Percentiles rank a stretch among this genome's conserved stretches.
Conservation (phyloP, 1,140 invertebrate species). For the Nomia melanderi region DNA sequence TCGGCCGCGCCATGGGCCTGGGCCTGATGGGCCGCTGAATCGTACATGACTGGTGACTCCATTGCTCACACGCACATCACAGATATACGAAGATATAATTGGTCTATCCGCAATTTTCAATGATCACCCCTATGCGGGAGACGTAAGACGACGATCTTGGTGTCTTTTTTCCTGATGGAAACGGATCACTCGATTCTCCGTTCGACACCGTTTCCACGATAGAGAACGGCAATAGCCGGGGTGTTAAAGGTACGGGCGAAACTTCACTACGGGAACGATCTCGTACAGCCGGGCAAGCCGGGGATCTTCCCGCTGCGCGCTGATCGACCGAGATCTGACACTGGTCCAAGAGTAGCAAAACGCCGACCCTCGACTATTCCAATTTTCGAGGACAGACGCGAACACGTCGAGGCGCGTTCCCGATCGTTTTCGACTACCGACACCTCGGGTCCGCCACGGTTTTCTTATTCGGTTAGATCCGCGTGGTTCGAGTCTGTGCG, state of each 20-base stretch:
- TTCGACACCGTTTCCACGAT: too few species aligned
- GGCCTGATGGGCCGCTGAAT: conserved; percentile 76
- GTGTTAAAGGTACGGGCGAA: too few species aligned
- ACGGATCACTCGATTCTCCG: too few species aligned
- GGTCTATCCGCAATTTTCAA: conserved; percentile 1
- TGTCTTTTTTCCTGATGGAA: too few species aligned
- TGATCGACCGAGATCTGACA: conserved; percentile 50
- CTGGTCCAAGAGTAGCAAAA: conserved; percentile 59
- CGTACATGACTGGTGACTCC: conserved; percentile 80
- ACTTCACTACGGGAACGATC: conserved; percentile 29
- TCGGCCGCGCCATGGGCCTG: conserved; percentile 72
- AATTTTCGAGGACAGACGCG: conserved; percentile 49
- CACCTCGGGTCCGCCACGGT: neutral
- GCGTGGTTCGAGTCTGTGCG: conserved; percentile 16
- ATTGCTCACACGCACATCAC: conserved; percentile 78
- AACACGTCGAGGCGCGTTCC: conserved; percentile 5
- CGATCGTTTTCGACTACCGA: neutral
- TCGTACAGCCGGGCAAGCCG: conserved; percentile 30
- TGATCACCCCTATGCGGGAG: conserved; percentile 37
- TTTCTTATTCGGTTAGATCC: neutral
- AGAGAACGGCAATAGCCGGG: neutral
- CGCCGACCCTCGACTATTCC: conserved; percentile 47
- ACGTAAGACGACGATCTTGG: too few species aligned
- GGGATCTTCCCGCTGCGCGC: conserved; percentile 35
- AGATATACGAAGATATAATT: conserved; percentile 50